These are phyloP conservation scores for Rhynchonycteris naso DNA, from an alignment of 2,797 vertebrate genomes.

Conservation along the genomic window DNA sequence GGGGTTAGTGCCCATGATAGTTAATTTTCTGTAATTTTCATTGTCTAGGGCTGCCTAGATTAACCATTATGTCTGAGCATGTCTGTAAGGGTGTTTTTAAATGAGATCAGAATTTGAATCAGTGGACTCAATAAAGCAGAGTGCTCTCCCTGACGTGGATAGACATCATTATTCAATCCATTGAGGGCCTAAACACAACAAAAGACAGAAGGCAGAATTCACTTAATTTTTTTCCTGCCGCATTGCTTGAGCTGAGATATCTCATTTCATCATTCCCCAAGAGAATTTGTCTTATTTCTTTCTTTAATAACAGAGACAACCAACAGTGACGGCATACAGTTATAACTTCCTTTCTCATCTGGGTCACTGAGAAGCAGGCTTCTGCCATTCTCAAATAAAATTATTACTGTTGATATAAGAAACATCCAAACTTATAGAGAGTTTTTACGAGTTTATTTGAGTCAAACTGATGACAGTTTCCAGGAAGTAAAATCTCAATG, in stretches of 20 bases:
- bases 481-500: not conserved
- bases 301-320: not conserved
- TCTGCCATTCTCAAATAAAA: not conserved
- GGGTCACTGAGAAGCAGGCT: not conserved
- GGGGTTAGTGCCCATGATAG: not conserved
- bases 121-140: no score
- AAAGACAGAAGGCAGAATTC: not conserved
- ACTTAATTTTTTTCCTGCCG: not conserved
- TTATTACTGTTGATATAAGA: not conserved
- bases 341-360: not conserved
- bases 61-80: not conserved
- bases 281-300: not conserved
- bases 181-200: not conserved
- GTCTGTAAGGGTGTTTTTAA: not conserved
- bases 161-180: not conserved
- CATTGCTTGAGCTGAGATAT: not conserved
- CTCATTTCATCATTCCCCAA: not conserved
- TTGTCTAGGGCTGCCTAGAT: not conserved
- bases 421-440: not conserved
- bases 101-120: not conserved
- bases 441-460: not conserved
- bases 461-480: not conserved
- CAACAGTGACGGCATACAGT: not conserved
- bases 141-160: not conserved
- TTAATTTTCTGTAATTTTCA: conserved; percentile 11